phyloP scores from a whole-genome alignment of 2,113 vertebrate species.

The Dipodomys merriami region DNA sequence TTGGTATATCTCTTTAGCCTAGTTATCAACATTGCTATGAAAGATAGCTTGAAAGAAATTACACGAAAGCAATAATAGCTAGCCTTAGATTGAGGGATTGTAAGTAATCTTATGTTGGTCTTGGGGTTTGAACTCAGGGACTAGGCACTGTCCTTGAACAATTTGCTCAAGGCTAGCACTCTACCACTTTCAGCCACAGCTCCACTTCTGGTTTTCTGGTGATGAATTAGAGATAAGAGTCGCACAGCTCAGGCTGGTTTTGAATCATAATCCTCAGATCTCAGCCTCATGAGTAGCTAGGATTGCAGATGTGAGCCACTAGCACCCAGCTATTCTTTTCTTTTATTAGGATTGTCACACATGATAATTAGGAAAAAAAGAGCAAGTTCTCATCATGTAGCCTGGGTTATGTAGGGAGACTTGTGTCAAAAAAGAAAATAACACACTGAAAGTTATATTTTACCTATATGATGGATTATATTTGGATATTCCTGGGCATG shows the following conservation, averaged over 20 bases:
- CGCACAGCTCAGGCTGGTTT: too few relatives aligned
- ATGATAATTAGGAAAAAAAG: constrained; percentile 28
- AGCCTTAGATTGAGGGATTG: constrained; percentile 1
- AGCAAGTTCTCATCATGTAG: neutral
- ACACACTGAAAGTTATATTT: neutral
- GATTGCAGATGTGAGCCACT: too few relatives aligned
- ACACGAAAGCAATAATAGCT: constrained; percentile 25
- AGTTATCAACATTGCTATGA: neutral
- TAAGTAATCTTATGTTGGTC: neutral
- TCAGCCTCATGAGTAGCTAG: too few relatives aligned
- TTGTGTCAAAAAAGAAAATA: too few relatives aligned
- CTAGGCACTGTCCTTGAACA: too few relatives aligned
- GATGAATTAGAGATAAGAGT: too few relatives aligned
- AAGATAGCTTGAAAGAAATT: constrained; percentile 48
- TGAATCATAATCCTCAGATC: neutral
- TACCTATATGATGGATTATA: constrained; percentile 16
- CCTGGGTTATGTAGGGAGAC: too few relatives aligned
- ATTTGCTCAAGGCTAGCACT: too few relatives aligned
- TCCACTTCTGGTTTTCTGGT: too few relatives aligned
- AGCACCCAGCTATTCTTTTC: too few relatives aligned
- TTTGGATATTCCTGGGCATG: neutral
- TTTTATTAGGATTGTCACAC: neutral
- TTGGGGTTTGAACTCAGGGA: too few relatives aligned
- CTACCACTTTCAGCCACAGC: too few relatives aligned
- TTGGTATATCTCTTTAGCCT: neutral